Conservation (phyloP, 2,888 invertebrate genomes). For the Hemicrepidius hirtus region DNA sequence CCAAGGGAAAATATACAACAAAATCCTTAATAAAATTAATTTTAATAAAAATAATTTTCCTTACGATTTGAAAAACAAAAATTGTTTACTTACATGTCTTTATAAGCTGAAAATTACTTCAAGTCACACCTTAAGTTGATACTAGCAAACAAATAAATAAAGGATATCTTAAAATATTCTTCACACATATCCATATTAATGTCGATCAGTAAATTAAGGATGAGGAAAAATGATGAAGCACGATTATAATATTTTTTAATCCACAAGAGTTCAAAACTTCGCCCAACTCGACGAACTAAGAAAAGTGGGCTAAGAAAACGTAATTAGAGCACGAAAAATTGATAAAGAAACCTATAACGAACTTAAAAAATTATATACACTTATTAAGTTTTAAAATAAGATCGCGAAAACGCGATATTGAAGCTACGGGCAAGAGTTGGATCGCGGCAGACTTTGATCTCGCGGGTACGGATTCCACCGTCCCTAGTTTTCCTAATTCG, state of each 20-base stretch:
- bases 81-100: constrained; percentile 33
- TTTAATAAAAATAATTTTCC: not conserved
- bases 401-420: constrained; percentile 55
- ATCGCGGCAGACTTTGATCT: constrained; percentile 63
- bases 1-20: too few species aligned
- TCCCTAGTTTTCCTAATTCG: constrained; percentile 60
- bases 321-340: constrained; percentile 4
- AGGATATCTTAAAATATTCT: constrained; percentile 4
- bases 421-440: constrained; percentile 52
- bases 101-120: constrained; percentile 15
- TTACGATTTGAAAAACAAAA: too few species aligned
- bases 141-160: not conserved
- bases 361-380: constrained; percentile 43
- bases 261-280: constrained; percentile 36
- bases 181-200: constrained; percentile 13
- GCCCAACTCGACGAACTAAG: constrained; percentile 34
- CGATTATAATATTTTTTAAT: constrained; percentile 17
- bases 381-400: constrained; percentile 50
- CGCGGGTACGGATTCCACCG: constrained; percentile 65
- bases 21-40: not conserved
- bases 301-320: constrained; percentile 7
- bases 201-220: not conserved
- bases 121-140: constrained; percentile 1
- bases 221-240: constrained; percentile 3
- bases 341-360: constrained; percentile 22